Evolutionary conservation across 2,888 invertebrate genomes (phyloP).

Genomic region (Xylophagus ater): DNA sequence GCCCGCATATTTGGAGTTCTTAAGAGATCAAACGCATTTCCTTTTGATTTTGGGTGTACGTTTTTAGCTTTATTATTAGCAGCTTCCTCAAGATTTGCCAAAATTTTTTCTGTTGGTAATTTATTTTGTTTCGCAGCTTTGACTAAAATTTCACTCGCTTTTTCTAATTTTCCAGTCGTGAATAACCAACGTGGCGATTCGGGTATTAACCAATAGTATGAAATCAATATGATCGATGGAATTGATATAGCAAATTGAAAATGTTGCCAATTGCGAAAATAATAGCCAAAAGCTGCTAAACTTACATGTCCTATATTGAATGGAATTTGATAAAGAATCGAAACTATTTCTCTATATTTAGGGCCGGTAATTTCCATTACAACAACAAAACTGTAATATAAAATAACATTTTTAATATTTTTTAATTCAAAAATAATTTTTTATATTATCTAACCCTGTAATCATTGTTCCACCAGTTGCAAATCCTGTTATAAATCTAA

Average conservation of each 20-base stretch:
- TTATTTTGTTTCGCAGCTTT: constrained; percentile 48
- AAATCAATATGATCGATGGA: constrained; percentile 47
- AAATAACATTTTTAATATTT: background rate
- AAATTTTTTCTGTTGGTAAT: constrained; percentile 40
- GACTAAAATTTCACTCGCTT: constrained; percentile 48
- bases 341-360: constrained; percentile 41
- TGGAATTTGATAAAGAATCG: constrained; percentile 55
- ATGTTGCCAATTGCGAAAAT: constrained; percentile 53
- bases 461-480: constrained; percentile 79
- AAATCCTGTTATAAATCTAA: constrained; percentile 59
- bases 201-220: constrained; percentile 55
- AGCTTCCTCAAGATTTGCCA: constrained; percentile 28
- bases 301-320: constrained; percentile 59
- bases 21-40: constrained; percentile 50
- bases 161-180: constrained; percentile 48
- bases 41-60: constrained; percentile 32
- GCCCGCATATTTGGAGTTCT: constrained; percentile 53
- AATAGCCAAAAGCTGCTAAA: constrained; percentile 52
- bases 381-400: constrained; percentile 44
- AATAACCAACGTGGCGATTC: constrained; percentile 66
- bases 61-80: no score
- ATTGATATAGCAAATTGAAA: constrained; percentile 57
- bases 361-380: constrained; percentile 42
- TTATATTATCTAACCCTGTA: constrained; percentile 37
- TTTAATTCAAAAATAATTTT: background rate